These are phyloP conservation scores for Acronicta leporina DNA, from an alignment of 2,888 invertebrate species.

Conservation along the genomic window DNA sequence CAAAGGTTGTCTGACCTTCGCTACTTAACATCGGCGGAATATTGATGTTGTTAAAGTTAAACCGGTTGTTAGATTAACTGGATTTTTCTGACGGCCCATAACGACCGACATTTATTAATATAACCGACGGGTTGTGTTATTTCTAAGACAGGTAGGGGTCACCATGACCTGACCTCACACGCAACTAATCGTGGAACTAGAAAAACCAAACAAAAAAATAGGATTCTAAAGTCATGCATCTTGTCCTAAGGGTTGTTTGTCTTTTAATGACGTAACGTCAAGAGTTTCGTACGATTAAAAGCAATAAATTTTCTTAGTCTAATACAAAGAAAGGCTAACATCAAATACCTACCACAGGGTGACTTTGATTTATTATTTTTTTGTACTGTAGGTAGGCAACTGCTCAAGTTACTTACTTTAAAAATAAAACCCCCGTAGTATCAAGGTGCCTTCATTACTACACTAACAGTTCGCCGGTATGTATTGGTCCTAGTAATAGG, in stretches of 20 bases:
- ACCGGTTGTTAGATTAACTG: not conserved
- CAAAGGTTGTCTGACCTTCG: not conserved
- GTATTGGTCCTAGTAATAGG: no score
- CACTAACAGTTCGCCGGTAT: no score
- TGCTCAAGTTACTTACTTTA: no score
- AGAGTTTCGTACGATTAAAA: slow-evolving; percentile 31
- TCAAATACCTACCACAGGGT: not conserved
- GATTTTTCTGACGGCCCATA: not conserved
- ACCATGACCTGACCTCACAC: not conserved
- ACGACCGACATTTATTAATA: not conserved
- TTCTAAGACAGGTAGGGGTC: not conserved
- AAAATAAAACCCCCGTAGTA: no score
- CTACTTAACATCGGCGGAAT: not conserved
- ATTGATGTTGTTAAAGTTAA: not conserved
- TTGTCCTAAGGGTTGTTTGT: not conserved
- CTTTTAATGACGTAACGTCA: not conserved
- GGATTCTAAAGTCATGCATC: slow-evolving; percentile 12
- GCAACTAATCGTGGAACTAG: not conserved
- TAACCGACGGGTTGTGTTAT: not conserved
- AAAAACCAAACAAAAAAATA: slow-evolving; percentile 4
- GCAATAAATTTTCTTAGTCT: slow-evolving; percentile 29
- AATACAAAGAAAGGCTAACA: not conserved
- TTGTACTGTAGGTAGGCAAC: no score
- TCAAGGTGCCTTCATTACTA: no score
- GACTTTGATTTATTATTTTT: no score